These are phyloP conservation scores for Ammodytes marinus DNA, from an alignment of 2,113 vertebrate species.

Conservation along the genomic window DNA sequence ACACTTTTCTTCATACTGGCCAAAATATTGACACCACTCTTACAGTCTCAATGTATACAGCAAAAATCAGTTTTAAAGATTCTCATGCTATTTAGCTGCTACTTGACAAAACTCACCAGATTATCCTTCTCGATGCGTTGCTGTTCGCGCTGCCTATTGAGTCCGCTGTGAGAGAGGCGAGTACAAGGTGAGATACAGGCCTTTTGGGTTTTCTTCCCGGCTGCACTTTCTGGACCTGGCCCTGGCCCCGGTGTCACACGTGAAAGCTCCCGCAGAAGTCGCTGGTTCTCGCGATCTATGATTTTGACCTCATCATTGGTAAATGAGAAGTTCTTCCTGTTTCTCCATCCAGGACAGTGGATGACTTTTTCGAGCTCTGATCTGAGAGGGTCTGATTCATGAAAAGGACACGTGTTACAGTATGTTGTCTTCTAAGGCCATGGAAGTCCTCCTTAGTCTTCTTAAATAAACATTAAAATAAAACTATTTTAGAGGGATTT, in stretches of 20 bases:
- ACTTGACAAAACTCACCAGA: conserved; percentile 85
- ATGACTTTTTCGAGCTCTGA: conserved; percentile 77
- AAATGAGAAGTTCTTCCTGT: conserved; percentile 93
- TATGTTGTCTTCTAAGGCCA: neutral
- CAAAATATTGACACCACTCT: neutral
- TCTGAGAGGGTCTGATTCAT: conserved; percentile 85
- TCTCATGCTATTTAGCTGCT: too few species aligned
- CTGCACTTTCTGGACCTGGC: conserved; percentile 66
- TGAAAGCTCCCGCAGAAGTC: conserved; percentile 90
- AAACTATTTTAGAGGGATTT: neutral
- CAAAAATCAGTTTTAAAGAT: neutral
- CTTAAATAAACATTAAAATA: neutral
- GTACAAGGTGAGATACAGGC: conserved; percentile 27
- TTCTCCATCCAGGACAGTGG: conserved; percentile 69
- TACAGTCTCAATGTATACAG: neutral
- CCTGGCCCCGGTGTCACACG: conserved; percentile 81
- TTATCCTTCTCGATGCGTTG: conserved; percentile 95
- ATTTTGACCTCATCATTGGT: conserved; percentile 89
- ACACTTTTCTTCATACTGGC: neutral
- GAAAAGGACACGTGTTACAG: conserved; percentile 16
- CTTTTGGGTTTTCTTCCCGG: conserved; percentile 59
- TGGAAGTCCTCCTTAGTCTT: neutral
- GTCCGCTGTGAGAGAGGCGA: conserved; percentile 88
- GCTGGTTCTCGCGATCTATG: conserved; percentile 94
- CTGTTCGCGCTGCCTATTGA: conserved; percentile 93